phyloP scores from a whole-genome alignment of 1,140 invertebrate genomes.

The Wiebesia pumilae region DNA sequence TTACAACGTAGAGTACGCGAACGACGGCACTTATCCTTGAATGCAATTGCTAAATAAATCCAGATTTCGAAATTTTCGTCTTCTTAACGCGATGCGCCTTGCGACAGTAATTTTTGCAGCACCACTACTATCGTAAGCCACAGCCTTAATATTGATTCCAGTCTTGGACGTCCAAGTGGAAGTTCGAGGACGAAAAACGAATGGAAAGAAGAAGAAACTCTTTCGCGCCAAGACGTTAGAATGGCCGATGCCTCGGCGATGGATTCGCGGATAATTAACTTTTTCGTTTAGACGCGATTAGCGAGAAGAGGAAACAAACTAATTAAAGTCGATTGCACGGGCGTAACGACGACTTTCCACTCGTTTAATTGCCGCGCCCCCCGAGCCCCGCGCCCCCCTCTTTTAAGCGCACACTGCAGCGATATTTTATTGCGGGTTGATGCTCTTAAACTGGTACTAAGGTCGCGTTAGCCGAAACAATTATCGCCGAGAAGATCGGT shows the following conservation, averaged over 20 bases:
- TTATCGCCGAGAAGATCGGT: not conserved
- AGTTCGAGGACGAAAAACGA: too few relatives aligned
- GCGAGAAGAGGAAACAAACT: constrained; percentile 39
- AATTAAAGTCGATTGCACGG: constrained; percentile 47
- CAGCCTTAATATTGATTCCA: too few relatives aligned
- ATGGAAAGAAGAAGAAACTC: not conserved
- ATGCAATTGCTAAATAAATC: too few relatives aligned
- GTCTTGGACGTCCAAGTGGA: too few relatives aligned
- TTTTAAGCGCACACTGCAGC: not conserved
- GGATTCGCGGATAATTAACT: constrained; percentile 43
- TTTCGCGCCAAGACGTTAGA: not conserved
- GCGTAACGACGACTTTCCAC: constrained; percentile 42
- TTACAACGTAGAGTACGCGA: too few relatives aligned
- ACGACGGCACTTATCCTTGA: too few relatives aligned
- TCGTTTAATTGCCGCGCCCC: constrained; percentile 30
- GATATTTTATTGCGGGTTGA: not conserved
- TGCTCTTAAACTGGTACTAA: not conserved
- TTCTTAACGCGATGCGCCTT: too few relatives aligned
- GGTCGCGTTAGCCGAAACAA: not conserved
- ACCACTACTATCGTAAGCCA: too few relatives aligned
- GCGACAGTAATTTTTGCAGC: too few relatives aligned
- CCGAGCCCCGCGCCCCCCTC: not conserved
- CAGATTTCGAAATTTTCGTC: too few relatives aligned
- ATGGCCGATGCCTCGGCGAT: not conserved
- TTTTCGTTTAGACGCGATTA: constrained; percentile 36